Conservation (phyloP, 2,113 vertebrate species). For the Plectropomus leopardus region DNA sequence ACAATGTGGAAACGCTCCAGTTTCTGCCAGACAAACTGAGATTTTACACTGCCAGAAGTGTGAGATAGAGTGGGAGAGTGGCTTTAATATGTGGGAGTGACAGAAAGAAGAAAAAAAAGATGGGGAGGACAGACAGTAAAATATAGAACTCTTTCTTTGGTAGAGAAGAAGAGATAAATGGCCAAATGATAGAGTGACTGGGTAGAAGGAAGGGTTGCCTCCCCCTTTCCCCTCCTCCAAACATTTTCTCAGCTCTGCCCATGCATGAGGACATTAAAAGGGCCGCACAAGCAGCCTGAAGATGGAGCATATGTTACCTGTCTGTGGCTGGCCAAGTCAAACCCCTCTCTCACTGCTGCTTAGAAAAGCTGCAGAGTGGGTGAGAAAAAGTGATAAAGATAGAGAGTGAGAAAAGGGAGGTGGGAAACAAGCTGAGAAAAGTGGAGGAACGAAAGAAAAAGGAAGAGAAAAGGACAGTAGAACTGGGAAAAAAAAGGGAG, state of each 20-base stretch:
- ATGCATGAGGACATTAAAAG: conserved; percentile 8
- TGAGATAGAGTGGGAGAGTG: conserved; percentile 46
- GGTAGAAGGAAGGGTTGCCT: background rate
- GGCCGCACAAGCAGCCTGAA: conserved; percentile 25
- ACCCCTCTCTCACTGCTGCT: conserved; percentile 26
- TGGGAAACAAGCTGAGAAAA: background rate
- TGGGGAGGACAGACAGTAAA: conserved; percentile 37
- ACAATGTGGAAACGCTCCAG: conserved; percentile 19
- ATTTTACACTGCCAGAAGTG: conserved; percentile 47
- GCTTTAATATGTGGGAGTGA: conserved; percentile 47
- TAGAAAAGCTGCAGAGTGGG: background rate
- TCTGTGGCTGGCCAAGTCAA: conserved; percentile 35
- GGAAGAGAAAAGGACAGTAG: background rate
- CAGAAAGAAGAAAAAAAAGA: conserved; percentile 41
- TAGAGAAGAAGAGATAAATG: conserved; percentile 36
- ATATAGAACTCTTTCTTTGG: conserved; percentile 7
- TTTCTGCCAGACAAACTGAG: conserved; percentile 44
- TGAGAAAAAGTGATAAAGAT: conserved; percentile 4
- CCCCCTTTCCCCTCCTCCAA: background rate
- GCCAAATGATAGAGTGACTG: conserved; percentile 20
- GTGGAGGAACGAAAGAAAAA: conserved; percentile 8
- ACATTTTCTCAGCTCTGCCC: conserved; percentile 4
- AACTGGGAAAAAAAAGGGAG: background rate
- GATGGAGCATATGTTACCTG: conserved; percentile 60
- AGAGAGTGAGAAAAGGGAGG: conserved; percentile 15